Evolutionary conservation across 1,140 invertebrate genomes (phyloP).

Genomic region (Micrasema longulum): DNA sequence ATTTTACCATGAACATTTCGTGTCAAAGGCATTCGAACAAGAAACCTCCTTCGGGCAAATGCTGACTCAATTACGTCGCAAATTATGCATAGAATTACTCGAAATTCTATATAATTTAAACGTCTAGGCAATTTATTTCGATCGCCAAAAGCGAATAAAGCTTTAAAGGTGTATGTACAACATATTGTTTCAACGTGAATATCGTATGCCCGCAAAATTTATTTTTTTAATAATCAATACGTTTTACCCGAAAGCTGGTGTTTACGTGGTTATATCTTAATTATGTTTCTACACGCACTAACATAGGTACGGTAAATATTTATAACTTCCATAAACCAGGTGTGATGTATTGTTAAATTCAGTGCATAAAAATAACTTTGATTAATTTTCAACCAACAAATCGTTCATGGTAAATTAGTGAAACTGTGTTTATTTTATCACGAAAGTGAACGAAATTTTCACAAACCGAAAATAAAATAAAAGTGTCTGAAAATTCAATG

Average conservation of each 20-base stretch:
- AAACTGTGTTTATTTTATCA: neutral
- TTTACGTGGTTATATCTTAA: constrained; percentile 8
- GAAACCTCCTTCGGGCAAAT: constrained; percentile 25
- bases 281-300: constrained; percentile 25
- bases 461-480: constrained; percentile 23
- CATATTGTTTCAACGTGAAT: neutral
- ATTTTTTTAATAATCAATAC: constrained; percentile 23
- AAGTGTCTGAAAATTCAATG: constrained; percentile 37
- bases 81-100: constrained; percentile 47
- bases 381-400: no score
- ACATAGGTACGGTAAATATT: constrained; percentile 11
- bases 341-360: no score
- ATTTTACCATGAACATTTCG: neutral
- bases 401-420: no score
- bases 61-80: constrained; percentile 44
- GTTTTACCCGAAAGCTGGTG: constrained; percentile 11
- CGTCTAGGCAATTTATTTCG: constrained; percentile 44
- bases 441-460: constrained; percentile 5
- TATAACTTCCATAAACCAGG: neutral
- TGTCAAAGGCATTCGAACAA: constrained; percentile 32
- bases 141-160: constrained; percentile 20
- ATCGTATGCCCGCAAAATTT: constrained; percentile 2
- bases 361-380: no score
- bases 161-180: neutral
- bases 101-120: constrained; percentile 46